Evolutionary conservation across 2,113 vertebrate genomes (phyloP).

Genomic region (Oreochromis tanganicae): DNA sequence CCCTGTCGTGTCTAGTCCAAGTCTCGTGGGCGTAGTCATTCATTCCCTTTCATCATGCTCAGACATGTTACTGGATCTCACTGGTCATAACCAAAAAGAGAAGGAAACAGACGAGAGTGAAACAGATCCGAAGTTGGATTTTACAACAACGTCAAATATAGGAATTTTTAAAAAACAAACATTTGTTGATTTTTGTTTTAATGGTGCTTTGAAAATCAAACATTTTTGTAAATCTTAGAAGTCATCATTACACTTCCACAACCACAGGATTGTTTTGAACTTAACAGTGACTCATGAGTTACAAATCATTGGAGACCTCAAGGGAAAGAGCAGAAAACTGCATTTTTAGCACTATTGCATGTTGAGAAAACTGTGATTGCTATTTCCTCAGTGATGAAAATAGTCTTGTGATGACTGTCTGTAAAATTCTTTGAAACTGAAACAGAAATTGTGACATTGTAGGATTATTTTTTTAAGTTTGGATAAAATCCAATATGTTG

Average conservation of each 20-base stretch:
- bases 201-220: background rate
- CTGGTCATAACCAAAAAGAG: background rate
- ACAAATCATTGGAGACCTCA: background rate
- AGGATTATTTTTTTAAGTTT: background rate
- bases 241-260: background rate
- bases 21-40: background rate
- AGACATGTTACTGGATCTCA: background rate
- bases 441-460: background rate
- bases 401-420: background rate
- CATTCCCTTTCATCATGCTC: background rate
- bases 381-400: background rate
- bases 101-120: background rate
- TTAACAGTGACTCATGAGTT: background rate
- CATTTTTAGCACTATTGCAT: background rate
- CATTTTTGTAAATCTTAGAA: background rate
- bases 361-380: background rate
- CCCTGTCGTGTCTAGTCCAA: background rate
- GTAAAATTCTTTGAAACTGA: background rate
- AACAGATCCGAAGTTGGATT: background rate
- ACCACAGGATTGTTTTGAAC: background rate
- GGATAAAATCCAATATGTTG: background rate
- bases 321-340: background rate
- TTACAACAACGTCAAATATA: background rate
- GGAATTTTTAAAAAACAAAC: fast-evolving
- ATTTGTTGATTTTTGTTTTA: background rate